phyloP scores from a whole-genome alignment of 1,140 invertebrate species.

The Lasioglossum albipes region DNA sequence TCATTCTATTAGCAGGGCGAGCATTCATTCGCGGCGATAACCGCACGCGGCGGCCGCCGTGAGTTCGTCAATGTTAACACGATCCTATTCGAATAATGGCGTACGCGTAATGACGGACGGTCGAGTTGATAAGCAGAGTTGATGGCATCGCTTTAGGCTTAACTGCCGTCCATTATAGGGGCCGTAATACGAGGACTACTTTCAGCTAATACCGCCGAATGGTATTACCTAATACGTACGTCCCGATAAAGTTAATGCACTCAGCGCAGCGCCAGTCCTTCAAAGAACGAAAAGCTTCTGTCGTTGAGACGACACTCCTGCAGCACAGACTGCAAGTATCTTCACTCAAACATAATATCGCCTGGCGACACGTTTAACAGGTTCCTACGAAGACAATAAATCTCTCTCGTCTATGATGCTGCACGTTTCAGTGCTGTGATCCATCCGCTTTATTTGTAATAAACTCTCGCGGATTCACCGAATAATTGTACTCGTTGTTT shows the following conservation, averaged over 20 bases:
- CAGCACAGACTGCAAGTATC: neutral
- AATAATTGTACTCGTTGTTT: neutral
- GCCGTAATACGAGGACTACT: slow-evolving; percentile 1
- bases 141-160: slow-evolving; percentile 41
- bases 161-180: slow-evolving; percentile 27
- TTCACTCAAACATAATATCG: no score
- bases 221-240: neutral
- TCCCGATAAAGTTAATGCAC: neutral
- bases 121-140: slow-evolving; percentile 35
- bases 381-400: neutral
- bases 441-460: neutral
- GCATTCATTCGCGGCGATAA: slow-evolving; percentile 20
- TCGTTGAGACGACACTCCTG: neutral
- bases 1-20: slow-evolving; percentile 8
- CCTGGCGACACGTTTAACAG: no score
- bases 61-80: slow-evolving; percentile 31
- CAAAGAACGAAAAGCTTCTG: neutral
- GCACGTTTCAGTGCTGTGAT: neutral
- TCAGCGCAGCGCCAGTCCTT: neutral
- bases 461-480: neutral
- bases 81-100: slow-evolving; percentile 25
- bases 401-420: neutral
- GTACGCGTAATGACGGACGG: slow-evolving; percentile 29
- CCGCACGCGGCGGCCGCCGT: neutral
- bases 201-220: neutral